These are phyloP conservation scores for Cotesia typhae DNA, from an alignment of 1,140 invertebrate genomes.

Conservation along the genomic window DNA sequence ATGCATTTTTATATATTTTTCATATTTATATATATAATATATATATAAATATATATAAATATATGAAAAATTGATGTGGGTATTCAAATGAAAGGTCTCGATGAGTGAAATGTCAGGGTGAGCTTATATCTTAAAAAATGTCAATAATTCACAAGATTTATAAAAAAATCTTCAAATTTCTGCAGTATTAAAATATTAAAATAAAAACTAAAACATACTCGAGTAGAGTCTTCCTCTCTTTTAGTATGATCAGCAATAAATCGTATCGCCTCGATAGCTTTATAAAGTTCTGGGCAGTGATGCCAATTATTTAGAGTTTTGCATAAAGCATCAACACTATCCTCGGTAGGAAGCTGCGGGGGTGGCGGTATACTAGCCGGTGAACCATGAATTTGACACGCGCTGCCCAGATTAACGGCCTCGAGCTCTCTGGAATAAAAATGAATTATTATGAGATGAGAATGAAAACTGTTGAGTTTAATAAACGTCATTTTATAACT, in stretches of 20 bases:
- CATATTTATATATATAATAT: too few species aligned
- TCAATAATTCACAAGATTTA: not conserved
- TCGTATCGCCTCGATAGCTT: constrained; percentile 64
- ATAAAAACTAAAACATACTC: constrained; percentile 69
- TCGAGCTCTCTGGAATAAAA: constrained; percentile 66
- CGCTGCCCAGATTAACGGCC: constrained; percentile 66
- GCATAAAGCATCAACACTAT: constrained; percentile 64
- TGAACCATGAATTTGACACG: constrained; percentile 73
- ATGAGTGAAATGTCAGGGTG: too few species aligned
- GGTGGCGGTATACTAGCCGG: constrained; percentile 63
- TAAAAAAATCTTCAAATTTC: too few species aligned
- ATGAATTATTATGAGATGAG: constrained; percentile 21
- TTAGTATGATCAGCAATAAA: constrained; percentile 94
- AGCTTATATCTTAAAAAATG: too few species aligned
- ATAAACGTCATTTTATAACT: constrained; percentile 6
- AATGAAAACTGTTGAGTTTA: constrained; percentile 22
- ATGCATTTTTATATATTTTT: too few species aligned
- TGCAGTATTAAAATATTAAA: not conserved
- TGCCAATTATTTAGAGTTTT: constrained; percentile 63
- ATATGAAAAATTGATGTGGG: too few species aligned
- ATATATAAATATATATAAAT: too few species aligned
- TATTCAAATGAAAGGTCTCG: too few species aligned
- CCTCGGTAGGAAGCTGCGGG: constrained; percentile 55
- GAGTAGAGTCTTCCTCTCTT: constrained; percentile 89
- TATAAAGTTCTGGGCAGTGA: constrained; percentile 35